A percentile compares a stretch with the other conserved stretches of the same genome.
phyloP scores from a whole-genome alignment of 2,113 vertebrate genomes.

The Pelusios castaneus region DNA sequence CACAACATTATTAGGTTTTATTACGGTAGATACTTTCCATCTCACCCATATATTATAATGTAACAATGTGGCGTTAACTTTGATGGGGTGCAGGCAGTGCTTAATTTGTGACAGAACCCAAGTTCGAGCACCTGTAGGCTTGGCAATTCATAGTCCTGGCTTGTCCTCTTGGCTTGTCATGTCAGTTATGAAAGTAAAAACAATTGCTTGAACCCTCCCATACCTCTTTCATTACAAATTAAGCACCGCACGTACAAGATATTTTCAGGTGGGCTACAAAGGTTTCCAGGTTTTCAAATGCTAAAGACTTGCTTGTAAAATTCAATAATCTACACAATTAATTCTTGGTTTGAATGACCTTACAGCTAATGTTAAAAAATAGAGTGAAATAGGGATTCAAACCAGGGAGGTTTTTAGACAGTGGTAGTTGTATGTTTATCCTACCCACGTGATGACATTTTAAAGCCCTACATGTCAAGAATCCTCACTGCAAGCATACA shows the following conservation, averaged over 20 bases:
- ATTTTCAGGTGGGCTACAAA: neutral
- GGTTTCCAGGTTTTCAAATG: neutral
- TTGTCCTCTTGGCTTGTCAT: no score
- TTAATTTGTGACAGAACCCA: no score
- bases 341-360: neutral
- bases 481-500: neutral
- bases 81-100: neutral
- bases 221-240: no score
- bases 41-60: neutral
- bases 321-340: neutral
- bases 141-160: no score
- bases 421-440: neutral
- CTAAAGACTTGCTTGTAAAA: neutral
- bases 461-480: rapidly evolving
- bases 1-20: neutral
- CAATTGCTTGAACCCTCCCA: no score
- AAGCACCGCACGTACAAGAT: neutral
- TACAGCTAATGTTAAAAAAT: neutral
- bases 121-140: no score
- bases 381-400: neutral
- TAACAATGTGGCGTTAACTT: neutral
- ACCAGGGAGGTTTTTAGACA: neutral
- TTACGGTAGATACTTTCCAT: neutral
- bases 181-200: no score
- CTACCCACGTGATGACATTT: neutral